A percentile compares a stretch with the other conserved stretches of the same genome.
Evolutionary conservation across 53 echinoderm and acorn worm species (phyloP).

Genomic region (Apostichopus leukothele): DNA sequence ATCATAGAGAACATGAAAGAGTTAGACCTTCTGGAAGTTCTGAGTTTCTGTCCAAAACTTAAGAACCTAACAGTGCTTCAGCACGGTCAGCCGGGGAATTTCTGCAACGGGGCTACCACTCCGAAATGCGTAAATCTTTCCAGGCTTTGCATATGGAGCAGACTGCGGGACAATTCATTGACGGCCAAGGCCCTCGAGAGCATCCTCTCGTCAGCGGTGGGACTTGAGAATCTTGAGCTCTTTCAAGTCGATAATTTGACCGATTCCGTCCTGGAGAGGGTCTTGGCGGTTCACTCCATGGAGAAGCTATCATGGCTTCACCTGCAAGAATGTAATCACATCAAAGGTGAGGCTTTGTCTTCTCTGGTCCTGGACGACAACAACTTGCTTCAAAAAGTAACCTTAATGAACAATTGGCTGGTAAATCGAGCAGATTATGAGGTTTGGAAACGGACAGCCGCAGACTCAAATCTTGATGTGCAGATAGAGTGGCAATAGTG

Average conservation of each 20-base stretch:
- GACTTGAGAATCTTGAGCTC: background rate
- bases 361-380: background rate
- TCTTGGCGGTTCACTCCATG: background rate
- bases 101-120: background rate
- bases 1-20: constrained; percentile 3
- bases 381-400: constrained; percentile 27
- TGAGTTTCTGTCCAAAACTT: constrained; percentile 30
- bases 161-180: constrained; percentile 1
- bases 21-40: background rate
- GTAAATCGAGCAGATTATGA: constrained; percentile 28
- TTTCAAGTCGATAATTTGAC: constrained; percentile 36
- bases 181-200: background rate
- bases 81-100: background rate
- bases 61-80: constrained; percentile 3
- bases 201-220: background rate
- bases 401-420: constrained; percentile 27
- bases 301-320: background rate
- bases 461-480: background rate
- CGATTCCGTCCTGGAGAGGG: background rate
- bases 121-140: background rate
- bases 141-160: constrained; percentile 33
- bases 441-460: constrained; percentile 2
- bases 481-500: constrained; percentile 10
- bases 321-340: constrained; percentile 27
- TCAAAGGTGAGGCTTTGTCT: constrained; percentile 20